Base-by-base conservation (phyloP, 2,113 vertebrate genomes). In the Xyliphius kryptos region DNA sequence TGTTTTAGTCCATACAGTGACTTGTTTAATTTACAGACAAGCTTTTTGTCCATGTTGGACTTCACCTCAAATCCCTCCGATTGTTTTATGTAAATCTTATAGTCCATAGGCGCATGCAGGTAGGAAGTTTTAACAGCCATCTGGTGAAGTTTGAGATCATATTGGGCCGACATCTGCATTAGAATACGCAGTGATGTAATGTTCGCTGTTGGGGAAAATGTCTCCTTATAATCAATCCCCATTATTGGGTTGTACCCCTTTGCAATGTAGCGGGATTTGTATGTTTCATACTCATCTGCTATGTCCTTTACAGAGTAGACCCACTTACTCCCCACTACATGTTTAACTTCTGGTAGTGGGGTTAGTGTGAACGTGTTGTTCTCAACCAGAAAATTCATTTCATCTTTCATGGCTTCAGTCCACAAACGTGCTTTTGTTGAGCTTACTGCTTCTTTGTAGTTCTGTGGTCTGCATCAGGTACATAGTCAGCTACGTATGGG, bases 81-180 rank as follows among this genome's bases (percentile, higher is more conserved):
- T 36, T 72, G 47, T 17, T 67, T 46, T 4, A 66, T 22, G 17
- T 60, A 67, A 1, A 72, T 11, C n/a, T 74, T 26, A 62, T 22
- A 48, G 6, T 73, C 62, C 13, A 62, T 62, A 13, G 46, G 62
- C 15, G 47, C 61, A 55, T 71, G 68, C 14, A 73, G n/a, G n/a
- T 68, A 73, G 6, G 54, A 58, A 2, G 63, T 72, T 14, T 72
- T 49, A 17, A 75, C 67, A 17, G 69, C 67, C 70, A 70, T 66
- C 43, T 74, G 56, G 7, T 75, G 21, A 9, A 68, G 36, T n/a
- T 57, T 15, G 1, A 71, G 3, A 12, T 70, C 38, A 67, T 68
- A 11, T 21, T 68, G 56, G 13, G 32, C 32, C 20, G 43, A 36
- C 26, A 46, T 54, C n/a, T 68, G 60, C 64, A 70, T 64, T 5